Evolutionary conservation across 2,797 vertebrate species (phyloP).

Genomic region (Sylvia borin): DNA sequence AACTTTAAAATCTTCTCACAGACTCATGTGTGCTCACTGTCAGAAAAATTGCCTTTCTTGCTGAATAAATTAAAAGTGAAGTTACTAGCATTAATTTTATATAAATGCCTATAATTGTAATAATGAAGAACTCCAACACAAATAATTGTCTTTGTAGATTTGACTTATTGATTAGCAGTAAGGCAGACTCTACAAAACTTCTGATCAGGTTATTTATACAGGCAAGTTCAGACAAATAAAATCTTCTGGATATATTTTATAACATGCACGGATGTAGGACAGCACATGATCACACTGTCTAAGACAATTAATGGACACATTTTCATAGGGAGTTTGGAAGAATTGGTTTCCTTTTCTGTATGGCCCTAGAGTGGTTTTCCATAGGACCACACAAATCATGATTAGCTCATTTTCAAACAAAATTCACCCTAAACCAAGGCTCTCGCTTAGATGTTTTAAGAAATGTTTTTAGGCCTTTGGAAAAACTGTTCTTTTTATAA

Average conservation of each 20-base stretch:
- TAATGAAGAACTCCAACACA: not conserved
- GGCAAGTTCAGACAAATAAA: not conserved
- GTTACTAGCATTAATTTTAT: not conserved
- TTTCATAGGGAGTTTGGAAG: not conserved
- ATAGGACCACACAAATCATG: not conserved
- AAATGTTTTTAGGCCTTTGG: not conserved
- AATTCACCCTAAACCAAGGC: not conserved
- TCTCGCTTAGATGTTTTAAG: not conserved
- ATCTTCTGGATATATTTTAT: not conserved
- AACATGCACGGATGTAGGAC: not conserved
- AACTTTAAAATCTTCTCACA: not conserved
- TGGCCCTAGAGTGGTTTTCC: not conserved
- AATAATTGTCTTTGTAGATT: not conserved
- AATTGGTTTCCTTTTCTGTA: not conserved
- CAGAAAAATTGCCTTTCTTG: not conserved
- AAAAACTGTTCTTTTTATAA: not conserved
- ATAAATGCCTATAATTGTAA: not conserved
- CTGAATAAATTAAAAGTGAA: not conserved
- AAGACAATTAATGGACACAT: not conserved
- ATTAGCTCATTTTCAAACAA: not conserved
- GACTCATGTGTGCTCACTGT: not conserved
- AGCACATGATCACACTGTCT: not conserved
- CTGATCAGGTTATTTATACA: not conserved
- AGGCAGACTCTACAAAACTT: not conserved
- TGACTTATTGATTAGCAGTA: not conserved